These are phyloP conservation scores for Dichetophora obliterata DNA, from an alignment of 2,888 invertebrate species.

Conservation along the genomic window DNA sequence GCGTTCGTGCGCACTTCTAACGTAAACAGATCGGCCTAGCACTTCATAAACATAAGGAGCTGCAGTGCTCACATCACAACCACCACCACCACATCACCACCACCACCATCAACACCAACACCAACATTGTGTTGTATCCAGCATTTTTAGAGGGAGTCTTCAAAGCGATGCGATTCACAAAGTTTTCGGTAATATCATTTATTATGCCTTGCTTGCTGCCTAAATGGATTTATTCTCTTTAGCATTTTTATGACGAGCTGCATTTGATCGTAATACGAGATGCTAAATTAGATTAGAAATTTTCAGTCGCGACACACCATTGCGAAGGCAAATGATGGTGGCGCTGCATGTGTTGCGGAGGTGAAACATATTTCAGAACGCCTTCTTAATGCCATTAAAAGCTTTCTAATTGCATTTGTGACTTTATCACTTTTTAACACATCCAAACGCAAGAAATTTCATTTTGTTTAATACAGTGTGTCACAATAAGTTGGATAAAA, in stretches of 20 bases:
- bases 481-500: not conserved
- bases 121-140: not conserved
- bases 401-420: constrained; percentile 27
- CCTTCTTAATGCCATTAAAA: constrained; percentile 3
- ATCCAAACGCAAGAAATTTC: not conserved
- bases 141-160: not conserved
- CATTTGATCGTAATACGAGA: constrained; percentile 28
- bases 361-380: not conserved
- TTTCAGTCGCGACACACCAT: not conserved
- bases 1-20: constrained; percentile 15
- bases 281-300: constrained; percentile 23
- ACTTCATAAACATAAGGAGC: constrained; percentile 23
- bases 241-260: constrained; percentile 17
- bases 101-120: not conserved
- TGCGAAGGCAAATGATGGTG: not conserved
- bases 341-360: not conserved
- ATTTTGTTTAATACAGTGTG: not conserved
- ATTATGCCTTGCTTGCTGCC: constrained; percentile 11
- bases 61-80: not conserved
- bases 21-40: constrained; percentile 18
- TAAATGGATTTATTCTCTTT: constrained; percentile 26
- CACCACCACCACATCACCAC: not conserved
- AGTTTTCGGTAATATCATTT: constrained; percentile 24
- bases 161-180: not conserved
- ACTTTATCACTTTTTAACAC: constrained; percentile 22